These are phyloP conservation scores for Guaruba guarouba DNA, from an alignment of 2,113 vertebrate genomes.

Conservation along the genomic window DNA sequence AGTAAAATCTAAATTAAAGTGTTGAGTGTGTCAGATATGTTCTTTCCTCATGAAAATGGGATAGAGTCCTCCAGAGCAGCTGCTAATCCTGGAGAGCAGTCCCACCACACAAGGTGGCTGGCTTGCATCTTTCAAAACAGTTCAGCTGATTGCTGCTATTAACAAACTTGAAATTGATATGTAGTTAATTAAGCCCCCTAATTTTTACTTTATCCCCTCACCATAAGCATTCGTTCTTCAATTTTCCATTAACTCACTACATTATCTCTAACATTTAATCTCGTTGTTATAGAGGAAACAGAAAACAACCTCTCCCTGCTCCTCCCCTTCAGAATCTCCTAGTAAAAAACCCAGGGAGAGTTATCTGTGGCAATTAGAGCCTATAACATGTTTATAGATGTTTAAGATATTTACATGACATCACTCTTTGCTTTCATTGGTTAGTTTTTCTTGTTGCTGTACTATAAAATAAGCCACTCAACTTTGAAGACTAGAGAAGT, in stretches of 20 bases:
- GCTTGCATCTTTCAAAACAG: neutral
- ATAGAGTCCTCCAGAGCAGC: neutral
- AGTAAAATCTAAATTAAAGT: neutral
- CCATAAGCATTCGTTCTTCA: neutral
- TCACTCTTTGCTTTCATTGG: neutral
- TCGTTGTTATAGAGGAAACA: neutral
- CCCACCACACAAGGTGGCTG: neutral
- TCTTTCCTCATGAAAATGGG: neutral
- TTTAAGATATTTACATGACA: neutral
- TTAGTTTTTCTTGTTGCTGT: neutral
- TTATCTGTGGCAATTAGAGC: neutral
- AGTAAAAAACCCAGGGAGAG: neutral
- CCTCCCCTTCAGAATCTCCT: neutral
- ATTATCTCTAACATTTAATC: constrained; percentile 6
- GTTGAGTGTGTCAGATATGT: neutral
- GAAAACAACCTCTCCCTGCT: neutral
- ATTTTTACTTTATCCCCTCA: neutral
- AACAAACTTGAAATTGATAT: constrained; percentile 3
- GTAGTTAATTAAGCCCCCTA: neutral
- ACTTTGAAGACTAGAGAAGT: neutral
- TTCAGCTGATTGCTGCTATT: neutral
- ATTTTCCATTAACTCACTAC: constrained; percentile 7
- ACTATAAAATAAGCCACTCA: neutral
- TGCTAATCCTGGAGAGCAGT: neutral
- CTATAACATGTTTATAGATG: neutral